phyloP scores from a whole-genome alignment of 2,797 vertebrate species.

The Mus minutoides region DNA sequence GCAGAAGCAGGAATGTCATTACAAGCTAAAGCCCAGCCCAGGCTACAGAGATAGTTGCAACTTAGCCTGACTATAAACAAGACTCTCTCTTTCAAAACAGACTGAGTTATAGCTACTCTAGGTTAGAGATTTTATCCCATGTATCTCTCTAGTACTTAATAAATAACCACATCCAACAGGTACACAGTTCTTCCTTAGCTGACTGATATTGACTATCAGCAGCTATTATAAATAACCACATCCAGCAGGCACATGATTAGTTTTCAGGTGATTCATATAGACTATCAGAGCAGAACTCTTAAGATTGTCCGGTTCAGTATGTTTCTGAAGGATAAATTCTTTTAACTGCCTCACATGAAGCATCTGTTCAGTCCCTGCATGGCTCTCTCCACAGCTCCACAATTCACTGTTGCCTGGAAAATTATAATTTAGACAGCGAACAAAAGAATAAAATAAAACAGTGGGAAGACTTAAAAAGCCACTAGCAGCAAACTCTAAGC shows the following conservation, averaged over 20 bases:
- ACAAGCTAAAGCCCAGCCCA: not conserved
- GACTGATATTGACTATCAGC: not conserved
- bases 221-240: not conserved
- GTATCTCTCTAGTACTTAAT: not conserved
- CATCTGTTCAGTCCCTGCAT: not conserved
- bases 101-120: not conserved
- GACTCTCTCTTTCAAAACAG: not conserved
- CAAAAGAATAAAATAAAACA: slow-evolving; percentile 44
- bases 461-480: not conserved
- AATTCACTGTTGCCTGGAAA: not conserved
- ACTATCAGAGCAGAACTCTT: not conserved
- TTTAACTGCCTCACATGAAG: slow-evolving; percentile 23
- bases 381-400: not conserved
- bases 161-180: not conserved
- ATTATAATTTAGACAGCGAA: slow-evolving; percentile 23
- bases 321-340: slow-evolving; percentile 20
- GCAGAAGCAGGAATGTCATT: not conserved
- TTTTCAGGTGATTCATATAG: not conserved
- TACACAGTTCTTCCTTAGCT: not conserved
- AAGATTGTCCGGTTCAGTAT: not conserved
- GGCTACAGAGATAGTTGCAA: not conserved
- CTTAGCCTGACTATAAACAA: not conserved
- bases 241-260: not conserved
- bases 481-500: slow-evolving; percentile 2
- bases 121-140: not conserved